Evolutionary conservation across 2,797 vertebrate genomes (phyloP), one percentile per base, ranked within the genome.

Genomic region (Synaphobranchus kaupii): DNA sequence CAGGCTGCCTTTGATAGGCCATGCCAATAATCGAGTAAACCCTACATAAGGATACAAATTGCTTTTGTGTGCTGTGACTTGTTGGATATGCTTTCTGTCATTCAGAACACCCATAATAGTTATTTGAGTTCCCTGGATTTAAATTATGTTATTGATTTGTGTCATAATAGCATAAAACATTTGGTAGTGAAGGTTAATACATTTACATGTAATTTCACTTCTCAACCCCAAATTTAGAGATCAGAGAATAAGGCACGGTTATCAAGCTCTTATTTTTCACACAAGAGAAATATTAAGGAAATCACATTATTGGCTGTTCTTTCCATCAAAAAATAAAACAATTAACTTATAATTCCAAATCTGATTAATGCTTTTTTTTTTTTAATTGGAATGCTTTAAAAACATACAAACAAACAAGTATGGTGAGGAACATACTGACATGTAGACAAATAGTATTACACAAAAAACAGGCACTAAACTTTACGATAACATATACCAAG

Each of bases 11-110:
- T 68, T 68, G n/a, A 68, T 68, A 28, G n/a, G 63, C 25, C 63
- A 28, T n/a, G 58, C 20, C 58, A 60, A 60, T 17, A 60, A 58
- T 10, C n/a, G 1, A 68, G 63, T 68, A 68, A 68, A 68, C 28
- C 63, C 63, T 68, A n/a, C 63, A 28, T 28, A 28, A 28, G 63
- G n/a, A 28, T 68, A 68, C 63, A 68, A 68, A 68, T n/a, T 68
- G 63, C 63, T 68, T 28, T 28, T n/a, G 63, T 68, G 63, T 68
- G 63, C 63, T 68, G 63, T 68, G 63, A 68, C 63, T 68, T 68
- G 63, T 28, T 68, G n/a, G 7, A 68, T 68, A 28, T 2, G 25
- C 5, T 68, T 68, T 68, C 5, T 5, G 5, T 28, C 63, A 68
- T 68, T 28, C n/a, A 22, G 6, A 63, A 6, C 20, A 63, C 6